phyloP scores from a whole-genome alignment of 2,113 vertebrate genomes.

The Limnothrissa miodon region DNA sequence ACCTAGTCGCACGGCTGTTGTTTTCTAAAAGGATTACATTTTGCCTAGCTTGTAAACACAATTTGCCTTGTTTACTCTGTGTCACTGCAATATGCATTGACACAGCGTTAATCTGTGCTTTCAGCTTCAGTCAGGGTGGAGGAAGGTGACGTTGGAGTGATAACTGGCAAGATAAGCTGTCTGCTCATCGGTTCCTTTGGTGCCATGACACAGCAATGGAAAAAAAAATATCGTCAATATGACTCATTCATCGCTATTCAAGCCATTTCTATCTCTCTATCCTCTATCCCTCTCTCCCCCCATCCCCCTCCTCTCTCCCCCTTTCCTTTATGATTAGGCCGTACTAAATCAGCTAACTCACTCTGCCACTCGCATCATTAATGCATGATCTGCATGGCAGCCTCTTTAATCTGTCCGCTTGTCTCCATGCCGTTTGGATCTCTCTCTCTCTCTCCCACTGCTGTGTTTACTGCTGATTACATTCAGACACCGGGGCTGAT shows the following conservation, averaged over 20 bases:
- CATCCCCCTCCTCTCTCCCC: conserved; percentile 13
- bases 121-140: not conserved
- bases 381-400: conserved; percentile 32
- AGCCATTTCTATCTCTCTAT: not conserved
- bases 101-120: not conserved
- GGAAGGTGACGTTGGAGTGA: not conserved
- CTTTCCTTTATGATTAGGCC: conserved; percentile 22
- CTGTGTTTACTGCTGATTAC: conserved; percentile 42
- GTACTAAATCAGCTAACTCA: conserved; percentile 29
- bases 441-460: conserved; percentile 31
- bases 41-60: not conserved
- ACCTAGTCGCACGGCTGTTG: not conserved
- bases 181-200: not conserved
- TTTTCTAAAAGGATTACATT: not conserved
- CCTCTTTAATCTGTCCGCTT: conserved; percentile 40
- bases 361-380: conserved; percentile 33
- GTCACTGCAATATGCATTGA: not conserved
- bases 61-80: not conserved
- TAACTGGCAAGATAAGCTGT: not conserved
- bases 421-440: conserved; percentile 34
- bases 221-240: not conserved
- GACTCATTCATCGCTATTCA: not conserved
- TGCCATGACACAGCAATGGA: not conserved
- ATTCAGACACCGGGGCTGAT: conserved; percentile 34
- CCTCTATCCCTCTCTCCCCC: not conserved